phyloP scores from a whole-genome alignment of 2,888 invertebrate genomes.

The Lasioglossum figueresi region DNA sequence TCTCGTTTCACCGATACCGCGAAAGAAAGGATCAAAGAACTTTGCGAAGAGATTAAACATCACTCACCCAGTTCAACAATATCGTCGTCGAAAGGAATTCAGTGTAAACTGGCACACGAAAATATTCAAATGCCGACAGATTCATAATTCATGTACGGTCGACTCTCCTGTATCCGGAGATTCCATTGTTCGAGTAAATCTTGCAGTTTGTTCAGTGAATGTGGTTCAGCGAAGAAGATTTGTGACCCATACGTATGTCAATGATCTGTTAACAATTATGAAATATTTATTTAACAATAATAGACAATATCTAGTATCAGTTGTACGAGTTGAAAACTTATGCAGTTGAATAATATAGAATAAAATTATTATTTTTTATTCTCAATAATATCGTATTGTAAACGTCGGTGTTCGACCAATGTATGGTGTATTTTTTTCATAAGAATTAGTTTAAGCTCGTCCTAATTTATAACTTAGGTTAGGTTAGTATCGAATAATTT shows the following conservation, averaged over 20 bases:
- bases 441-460: background rate
- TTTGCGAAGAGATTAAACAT: conserved; percentile 33
- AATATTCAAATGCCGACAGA: background rate
- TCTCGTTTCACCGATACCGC: conserved; percentile 45
- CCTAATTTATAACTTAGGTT: background rate
- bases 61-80: conserved; percentile 38
- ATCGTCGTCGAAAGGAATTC: conserved; percentile 31
- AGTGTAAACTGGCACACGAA: conserved; percentile 26
- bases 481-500: background rate
- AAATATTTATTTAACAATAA: background rate
- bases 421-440: too few species aligned
- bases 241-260: background rate
- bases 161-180: background rate
- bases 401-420: too few species aligned
- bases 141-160: background rate
- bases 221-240: background rate
- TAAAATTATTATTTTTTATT: too few species aligned
- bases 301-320: too few species aligned
- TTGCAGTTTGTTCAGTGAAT: background rate
- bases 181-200: background rate
- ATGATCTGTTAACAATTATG: background rate
- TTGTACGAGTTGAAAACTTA: too few species aligned
- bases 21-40: conserved; percentile 25
- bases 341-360: too few species aligned
- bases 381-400: too few species aligned